Evolutionary conservation across 2,113 vertebrate genomes (phyloP), one percentile per base, ranked within the genome.

Genomic region (Mohoua ochrocephala): DNA sequence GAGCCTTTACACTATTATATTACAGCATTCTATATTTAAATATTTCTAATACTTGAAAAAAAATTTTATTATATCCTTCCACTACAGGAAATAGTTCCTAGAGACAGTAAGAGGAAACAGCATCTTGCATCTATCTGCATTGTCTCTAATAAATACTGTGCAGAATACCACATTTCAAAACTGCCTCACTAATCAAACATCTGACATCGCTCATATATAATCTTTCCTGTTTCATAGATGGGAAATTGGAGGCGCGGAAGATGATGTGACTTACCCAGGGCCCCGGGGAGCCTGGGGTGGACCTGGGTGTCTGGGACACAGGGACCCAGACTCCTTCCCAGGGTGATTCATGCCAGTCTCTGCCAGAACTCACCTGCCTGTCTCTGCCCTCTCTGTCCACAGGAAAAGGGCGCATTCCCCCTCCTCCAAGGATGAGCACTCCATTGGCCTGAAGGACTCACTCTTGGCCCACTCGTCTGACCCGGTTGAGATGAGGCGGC

Each of bases 401-500:
- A 99, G 99, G 97, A 99, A 99, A 98, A 98, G 99, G 64, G 98
- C 99, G 28, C 98, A 98, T 79, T 99, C 98, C 53, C 99, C 99
- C 2, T 98, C 99, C 3, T 98, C 98, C 71, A 99, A 99, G 89
- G 99, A 99, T 5, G 99, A 99, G 87, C 99, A 99, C 91, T 98
- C 98, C 16, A 96, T 98, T 0, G 99, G 98, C 75, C 97, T 99
- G 35, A 99, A 99, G 96, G 99, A 99, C 95, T 99, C 99, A 0
- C 97, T 99, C 74, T 97, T 99, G 97, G 98, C 98, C 35, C 98
- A 99, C 90, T 98, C 98, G 10, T 99, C 99, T 7, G 99, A 99
- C 92, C 99, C 99, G 0, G 99, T 99, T 85, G 99, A 99, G 97
- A 98, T 99, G 99, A 98, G 99, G 77, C 98, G 99, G 65, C 98